A percentile compares a stretch with the other conserved stretches of the same genome.
Conservation (phyloP, 64 coral and sea anemone species). For the Actinia tenebrosa region DNA sequence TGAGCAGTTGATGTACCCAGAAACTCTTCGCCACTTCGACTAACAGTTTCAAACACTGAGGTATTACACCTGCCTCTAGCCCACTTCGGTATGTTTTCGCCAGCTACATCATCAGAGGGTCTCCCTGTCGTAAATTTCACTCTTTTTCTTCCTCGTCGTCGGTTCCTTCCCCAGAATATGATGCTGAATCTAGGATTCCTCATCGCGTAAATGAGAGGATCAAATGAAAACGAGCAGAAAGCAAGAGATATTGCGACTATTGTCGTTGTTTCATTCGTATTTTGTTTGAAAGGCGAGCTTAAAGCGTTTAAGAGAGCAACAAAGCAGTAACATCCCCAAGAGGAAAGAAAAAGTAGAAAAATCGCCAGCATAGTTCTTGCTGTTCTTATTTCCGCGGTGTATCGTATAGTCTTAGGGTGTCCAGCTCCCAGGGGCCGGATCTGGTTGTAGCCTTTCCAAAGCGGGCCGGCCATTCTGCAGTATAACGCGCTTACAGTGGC, state of each 20-base stretch:
- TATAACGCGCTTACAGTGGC: constrained; percentile 14
- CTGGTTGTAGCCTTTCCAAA: constrained; percentile 35
- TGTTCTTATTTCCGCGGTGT: constrained; percentile 67
- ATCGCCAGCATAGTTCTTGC: constrained; percentile 60
- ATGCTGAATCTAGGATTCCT: constrained; percentile 49
- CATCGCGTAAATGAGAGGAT: constrained; percentile 40
- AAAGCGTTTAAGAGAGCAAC: constrained; percentile 10
- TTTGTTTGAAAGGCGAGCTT: not conserved
- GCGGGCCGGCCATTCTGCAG: constrained; percentile 44
- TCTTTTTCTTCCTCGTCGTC: not conserved
- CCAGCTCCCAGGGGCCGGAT: constrained; percentile 67
- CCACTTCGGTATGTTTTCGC: not conserved
- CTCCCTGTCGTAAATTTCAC: constrained; percentile 17
- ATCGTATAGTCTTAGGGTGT: constrained; percentile 47
- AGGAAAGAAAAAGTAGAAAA: constrained; percentile 35
- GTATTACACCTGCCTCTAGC: not conserved
- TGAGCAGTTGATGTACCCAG: constrained; percentile 9
- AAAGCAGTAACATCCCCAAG: constrained; percentile 63
- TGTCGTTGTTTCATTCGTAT: not conserved
- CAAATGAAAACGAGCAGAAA: constrained; percentile 22
- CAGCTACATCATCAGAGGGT: not conserved
- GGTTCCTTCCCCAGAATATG: constrained; percentile 16
- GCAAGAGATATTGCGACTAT: constrained; percentile 29
- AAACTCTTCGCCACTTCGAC: not conserved
- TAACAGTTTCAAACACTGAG: not conserved